Evolutionary conservation across 1,140 invertebrate species (phyloP).

Genomic region (Dryas iulia): DNA sequence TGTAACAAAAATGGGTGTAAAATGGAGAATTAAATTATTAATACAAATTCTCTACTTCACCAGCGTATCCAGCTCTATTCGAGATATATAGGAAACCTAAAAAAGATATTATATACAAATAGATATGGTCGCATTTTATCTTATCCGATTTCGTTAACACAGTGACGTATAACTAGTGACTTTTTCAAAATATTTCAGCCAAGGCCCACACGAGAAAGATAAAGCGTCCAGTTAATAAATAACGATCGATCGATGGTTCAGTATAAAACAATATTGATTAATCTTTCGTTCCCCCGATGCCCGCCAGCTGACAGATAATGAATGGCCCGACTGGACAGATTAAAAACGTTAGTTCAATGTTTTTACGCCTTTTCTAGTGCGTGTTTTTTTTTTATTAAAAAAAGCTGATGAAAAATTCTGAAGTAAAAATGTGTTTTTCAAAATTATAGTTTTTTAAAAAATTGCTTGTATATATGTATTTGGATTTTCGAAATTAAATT

Average conservation of each 20-base stretch:
- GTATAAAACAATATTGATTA: conserved; percentile 46
- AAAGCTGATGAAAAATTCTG: neutral
- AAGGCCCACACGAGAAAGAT: neutral
- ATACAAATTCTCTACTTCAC: no score
- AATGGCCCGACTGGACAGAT: conserved; percentile 35
- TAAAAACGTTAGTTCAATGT: conserved; percentile 36
- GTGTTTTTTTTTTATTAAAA: neutral
- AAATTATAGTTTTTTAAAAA: neutral
- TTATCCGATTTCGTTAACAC: no score
- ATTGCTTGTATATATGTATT: no score
- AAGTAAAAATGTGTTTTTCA: neutral
- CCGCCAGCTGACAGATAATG: conserved; percentile 41
- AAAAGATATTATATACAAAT: no score
- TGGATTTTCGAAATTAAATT: no score
- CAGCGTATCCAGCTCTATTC: no score
- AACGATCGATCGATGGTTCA: conserved; percentile 26
- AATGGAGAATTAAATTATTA: no score
- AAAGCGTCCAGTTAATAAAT: conserved; percentile 17
- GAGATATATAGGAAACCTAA: no score
- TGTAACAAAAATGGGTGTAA: no score
- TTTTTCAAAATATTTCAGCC: conserved; percentile 4
- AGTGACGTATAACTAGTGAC: neutral
- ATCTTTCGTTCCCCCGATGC: conserved; percentile 36
- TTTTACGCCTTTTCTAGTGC: conserved; percentile 17
- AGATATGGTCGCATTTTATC: no score